Base-by-base conservation (phyloP, 1,140 invertebrate species). In the Drosophila pectinifera region DNA sequence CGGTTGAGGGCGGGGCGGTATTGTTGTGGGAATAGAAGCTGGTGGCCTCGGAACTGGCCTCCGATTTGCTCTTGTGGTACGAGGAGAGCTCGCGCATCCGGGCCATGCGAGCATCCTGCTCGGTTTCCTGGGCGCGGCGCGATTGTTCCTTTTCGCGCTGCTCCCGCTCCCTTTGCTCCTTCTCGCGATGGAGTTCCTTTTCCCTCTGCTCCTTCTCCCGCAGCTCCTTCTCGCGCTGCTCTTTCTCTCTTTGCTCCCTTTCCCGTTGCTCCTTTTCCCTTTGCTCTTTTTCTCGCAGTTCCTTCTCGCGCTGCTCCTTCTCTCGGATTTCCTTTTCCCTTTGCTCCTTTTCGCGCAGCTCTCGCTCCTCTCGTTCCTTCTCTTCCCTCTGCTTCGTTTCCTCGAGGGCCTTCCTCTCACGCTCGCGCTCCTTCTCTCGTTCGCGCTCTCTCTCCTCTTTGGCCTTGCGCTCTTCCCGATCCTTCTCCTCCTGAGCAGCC, bases 331-430 rank as follows among this genome's bases (percentile, higher is more conserved):
- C 73, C 41, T 46, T 51, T 24, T 92, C 76, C 78, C 93, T 56
- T 58, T 88, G 92, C 55, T 93, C 91, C 59, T 91, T 80, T 68
- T 93, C 92, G 14, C 85, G 91, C 62, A 65, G 91, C 45, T 92
- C 92, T 11, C 90, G 53, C 18, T 90, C 78, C 49, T 93, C 92
- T 5, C 91, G 55, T 22, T 90, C 78, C 51, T 93, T 92, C 13
- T 55, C 63, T 28, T 38, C 73, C 13, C 94, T 94, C 75, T 91
- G 93, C 3, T 92, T 92, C 42, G 94, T 93, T 80, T 90, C 93
- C 11, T 92, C 92, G 39, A 78, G 79, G 38, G 78, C 90, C 63
- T 92, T 93, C 39, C 91, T 41, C 38, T 75, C 62, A n/a, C 45
- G 48, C 42, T 80, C 77, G 7, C 92, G 62, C 39, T 93, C 90